A percentile compares a stretch with the other conserved stretches of the same genome.
These are phyloP conservation scores for Reticulitermes speratus DNA, from an alignment of 1,140 invertebrate species.

Conservation along the genomic window DNA sequence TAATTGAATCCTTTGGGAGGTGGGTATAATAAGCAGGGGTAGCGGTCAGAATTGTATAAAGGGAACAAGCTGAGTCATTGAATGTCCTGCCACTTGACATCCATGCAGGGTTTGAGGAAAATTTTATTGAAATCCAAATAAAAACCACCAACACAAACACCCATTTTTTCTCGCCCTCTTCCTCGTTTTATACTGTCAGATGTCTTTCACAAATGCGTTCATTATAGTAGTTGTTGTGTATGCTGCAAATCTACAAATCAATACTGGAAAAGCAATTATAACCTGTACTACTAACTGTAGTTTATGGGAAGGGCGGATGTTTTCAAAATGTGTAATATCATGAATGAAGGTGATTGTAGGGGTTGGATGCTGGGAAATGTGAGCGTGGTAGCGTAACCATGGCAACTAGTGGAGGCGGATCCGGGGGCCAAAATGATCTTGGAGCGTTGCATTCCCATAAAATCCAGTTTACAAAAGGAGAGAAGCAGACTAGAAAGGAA, in stretches of 20 bases:
- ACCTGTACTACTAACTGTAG: not conserved
- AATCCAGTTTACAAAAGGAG: not conserved
- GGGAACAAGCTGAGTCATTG: not conserved
- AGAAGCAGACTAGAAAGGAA: not conserved
- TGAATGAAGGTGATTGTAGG: not conserved
- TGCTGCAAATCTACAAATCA: not conserved
- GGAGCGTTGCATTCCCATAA: not conserved
- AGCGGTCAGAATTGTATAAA: not conserved
- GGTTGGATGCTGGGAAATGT: not conserved
- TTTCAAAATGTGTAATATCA: not conserved
- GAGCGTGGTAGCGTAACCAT: conserved; percentile 13
- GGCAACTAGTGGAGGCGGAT: not conserved
- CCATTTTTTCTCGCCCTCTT: not conserved
- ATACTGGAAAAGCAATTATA: not conserved
- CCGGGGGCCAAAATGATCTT: not conserved
- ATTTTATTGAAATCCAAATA: not conserved
- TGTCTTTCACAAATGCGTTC: not conserved
- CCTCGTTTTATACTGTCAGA: not conserved
- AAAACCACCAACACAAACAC: not conserved
- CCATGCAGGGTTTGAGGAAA: not conserved
- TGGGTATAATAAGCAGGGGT: not conserved
- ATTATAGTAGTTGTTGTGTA: not conserved
- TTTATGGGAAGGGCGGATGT: not conserved
- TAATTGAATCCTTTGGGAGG: not conserved
- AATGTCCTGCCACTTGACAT: not conserved